Evolutionary conservation across 2,113 vertebrate genomes (phyloP).

Genomic region (human): DNA sequence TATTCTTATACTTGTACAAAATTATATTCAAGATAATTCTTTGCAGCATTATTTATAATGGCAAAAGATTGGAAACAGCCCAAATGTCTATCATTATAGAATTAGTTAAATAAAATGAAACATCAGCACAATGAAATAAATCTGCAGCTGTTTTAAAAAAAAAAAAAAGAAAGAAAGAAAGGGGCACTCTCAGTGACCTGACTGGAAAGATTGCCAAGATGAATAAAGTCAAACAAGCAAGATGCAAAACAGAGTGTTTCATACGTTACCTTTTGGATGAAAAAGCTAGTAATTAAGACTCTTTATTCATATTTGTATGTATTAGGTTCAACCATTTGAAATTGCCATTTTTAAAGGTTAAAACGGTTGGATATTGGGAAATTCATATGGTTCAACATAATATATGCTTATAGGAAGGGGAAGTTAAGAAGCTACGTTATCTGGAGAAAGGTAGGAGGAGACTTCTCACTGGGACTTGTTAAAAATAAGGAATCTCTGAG

Average conservation of each 20-base stretch:
- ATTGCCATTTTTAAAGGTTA: background rate
- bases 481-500: background rate
- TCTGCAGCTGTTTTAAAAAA: background rate
- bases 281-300: background rate
- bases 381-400: background rate
- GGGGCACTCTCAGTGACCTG: background rate
- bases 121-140: conserved; percentile 29
- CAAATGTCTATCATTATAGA: conserved; percentile 34
- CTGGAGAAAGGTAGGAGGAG: background rate
- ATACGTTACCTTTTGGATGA: conserved; percentile 12
- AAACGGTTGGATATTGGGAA: background rate
- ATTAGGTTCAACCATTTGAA: background rate
- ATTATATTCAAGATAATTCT: conserved; percentile 22
- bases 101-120: conserved; percentile 32
- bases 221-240: conserved; percentile 29
- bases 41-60: conserved; percentile 26
- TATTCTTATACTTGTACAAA: conserved; percentile 11
- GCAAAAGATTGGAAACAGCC: conserved; percentile 38
- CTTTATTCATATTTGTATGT: background rate
- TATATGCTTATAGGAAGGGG: background rate
- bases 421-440: background rate
- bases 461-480: background rate
- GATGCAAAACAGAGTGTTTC: conserved; percentile 32
- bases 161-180: background rate
- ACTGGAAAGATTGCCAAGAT: conserved; percentile 61